Conservation (phyloP, 2,113 vertebrate genomes). For the Dicrurus megarhynchus region DNA sequence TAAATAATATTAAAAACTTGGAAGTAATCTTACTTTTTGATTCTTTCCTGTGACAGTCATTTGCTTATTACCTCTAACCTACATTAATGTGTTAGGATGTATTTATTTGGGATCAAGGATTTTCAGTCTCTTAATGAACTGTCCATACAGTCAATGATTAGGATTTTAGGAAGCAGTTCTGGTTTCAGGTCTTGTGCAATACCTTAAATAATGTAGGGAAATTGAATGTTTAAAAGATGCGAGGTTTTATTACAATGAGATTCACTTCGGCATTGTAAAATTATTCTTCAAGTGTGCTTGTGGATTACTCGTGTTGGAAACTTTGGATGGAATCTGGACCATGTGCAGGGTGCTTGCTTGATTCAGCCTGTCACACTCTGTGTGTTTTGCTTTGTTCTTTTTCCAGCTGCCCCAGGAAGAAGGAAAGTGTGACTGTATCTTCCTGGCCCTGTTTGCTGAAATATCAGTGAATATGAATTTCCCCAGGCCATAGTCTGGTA, state of each 20-base stretch:
- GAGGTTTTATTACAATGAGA: neutral
- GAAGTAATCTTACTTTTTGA: neutral
- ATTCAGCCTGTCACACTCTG: neutral
- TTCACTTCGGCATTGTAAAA: neutral
- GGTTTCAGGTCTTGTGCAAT: neutral
- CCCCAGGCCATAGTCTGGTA: neutral
- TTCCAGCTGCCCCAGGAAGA: neutral
- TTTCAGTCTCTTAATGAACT: neutral
- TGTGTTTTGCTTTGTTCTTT: neutral
- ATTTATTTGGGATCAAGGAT: neutral
- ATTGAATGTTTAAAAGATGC: neutral
- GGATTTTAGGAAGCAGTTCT: neutral
- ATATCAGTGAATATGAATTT: neutral
- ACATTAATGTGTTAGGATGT: neutral
- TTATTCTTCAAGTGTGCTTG: neutral
- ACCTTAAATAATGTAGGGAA: neutral
- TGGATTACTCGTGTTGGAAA: neutral
- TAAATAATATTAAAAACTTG: neutral
- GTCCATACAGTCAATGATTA: neutral
- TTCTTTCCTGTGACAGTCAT: neutral
- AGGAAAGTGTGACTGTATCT: neutral
- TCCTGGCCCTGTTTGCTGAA: neutral
- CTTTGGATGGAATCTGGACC: neutral
- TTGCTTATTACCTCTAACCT: neutral
- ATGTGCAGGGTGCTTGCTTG: accelerated